Evolutionary conservation across 2,888 invertebrate species (phyloP).

Genomic region (Meganola albula): DNA sequence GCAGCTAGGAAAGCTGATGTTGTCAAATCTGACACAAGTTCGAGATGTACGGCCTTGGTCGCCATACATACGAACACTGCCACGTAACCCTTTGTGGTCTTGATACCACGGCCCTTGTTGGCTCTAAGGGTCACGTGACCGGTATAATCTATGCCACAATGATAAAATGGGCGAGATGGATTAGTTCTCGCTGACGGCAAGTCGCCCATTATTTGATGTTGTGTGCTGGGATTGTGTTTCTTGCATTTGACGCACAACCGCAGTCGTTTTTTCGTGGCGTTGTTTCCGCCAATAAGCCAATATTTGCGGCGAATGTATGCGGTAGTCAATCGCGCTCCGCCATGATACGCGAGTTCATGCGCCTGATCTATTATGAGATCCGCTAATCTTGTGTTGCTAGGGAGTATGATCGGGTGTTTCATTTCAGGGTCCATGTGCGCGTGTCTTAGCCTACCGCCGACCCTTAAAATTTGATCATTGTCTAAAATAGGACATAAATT

Average conservation of each 20-base stretch:
- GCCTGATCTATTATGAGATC: constrained; percentile 7
- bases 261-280: not conserved
- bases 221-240: not conserved
- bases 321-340: constrained; percentile 8
- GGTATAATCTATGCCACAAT: constrained; percentile 1
- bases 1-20: too few relatives aligned
- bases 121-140: not conserved
- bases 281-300: constrained; percentile 5
- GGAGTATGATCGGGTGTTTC: constrained; percentile 5
- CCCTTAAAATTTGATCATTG: constrained; percentile 6
- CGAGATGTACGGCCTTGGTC: too few relatives aligned
- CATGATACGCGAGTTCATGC: constrained; percentile 8
- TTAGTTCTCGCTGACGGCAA: not conserved
- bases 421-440: not conserved
- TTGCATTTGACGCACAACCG: not conserved
- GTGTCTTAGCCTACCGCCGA: constrained; percentile 5
- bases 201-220: constrained; percentile 1
- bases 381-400: not conserved
- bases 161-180: not conserved
- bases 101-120: constrained; percentile 1
- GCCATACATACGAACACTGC: not conserved
- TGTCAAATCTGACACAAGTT: too few relatives aligned
- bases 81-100: constrained; percentile 2
- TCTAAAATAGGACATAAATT: constrained; percentile 8
- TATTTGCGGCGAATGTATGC: constrained; percentile 5